Percentiles rank a stretch among this genome's conserved stretches.
Evolutionary conservation across 2,113 vertebrate species (phyloP).

Genomic region (Hylia prasina): DNA sequence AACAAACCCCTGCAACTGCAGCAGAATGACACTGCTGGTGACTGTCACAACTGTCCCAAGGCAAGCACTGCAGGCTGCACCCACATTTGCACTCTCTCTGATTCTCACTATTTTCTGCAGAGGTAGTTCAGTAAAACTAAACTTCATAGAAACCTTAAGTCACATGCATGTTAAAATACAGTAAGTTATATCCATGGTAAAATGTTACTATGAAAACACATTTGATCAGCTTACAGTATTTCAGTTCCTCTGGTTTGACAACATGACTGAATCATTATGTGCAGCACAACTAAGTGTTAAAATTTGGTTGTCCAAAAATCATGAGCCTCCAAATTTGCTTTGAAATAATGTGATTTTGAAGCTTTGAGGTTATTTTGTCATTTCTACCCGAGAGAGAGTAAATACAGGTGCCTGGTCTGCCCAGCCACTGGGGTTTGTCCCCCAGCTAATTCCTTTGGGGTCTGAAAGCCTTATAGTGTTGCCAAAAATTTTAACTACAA

Average conservation of each 20-base stretch:
- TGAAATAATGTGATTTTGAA: neutral
- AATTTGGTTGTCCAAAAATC: neutral
- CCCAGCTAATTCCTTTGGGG: neutral
- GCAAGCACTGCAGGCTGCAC: neutral
- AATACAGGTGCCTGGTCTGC: neutral
- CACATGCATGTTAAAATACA: neutral
- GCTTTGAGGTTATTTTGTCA: neutral
- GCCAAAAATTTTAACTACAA: neutral
- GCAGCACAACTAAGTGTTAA: neutral
- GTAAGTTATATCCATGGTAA: neutral
- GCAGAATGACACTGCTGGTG: neutral
- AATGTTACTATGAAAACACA: neutral
- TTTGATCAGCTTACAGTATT: neutral
- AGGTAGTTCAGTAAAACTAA: neutral
- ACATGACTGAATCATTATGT: neutral
- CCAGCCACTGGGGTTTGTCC: neutral
- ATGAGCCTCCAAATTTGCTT: neutral
- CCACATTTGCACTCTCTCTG: neutral
- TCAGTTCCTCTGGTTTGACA: neutral
- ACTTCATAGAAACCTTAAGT: neutral
- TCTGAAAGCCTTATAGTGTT: neutral
- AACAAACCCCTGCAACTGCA: neutral
- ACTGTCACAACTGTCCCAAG: neutral
- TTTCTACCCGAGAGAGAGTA: neutral
- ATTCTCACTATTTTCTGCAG: neutral